A percentile compares a stretch with the other conserved stretches of the same genome.
Conservation (phyloP, 1,140 invertebrate species). For the Euschistus heros region DNA sequence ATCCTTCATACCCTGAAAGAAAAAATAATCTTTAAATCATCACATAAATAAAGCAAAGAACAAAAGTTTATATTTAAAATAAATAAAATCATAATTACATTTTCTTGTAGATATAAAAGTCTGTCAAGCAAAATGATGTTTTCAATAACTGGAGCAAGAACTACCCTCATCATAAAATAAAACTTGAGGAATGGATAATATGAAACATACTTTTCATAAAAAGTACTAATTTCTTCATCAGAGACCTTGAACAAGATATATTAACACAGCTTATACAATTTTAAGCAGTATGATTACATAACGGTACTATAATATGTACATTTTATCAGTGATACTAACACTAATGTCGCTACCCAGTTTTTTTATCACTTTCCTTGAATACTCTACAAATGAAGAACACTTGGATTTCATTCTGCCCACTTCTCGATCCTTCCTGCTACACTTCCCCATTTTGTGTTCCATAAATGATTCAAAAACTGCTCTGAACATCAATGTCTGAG, state of each 20-base stretch:
- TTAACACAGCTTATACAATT: neutral
- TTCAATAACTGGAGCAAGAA: slow-evolving; percentile 74
- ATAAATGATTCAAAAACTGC: slow-evolving; percentile 59
- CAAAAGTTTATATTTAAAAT: no score
- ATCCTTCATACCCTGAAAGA: slow-evolving; percentile 41
- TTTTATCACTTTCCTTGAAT: slow-evolving; percentile 49
- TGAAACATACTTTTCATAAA: slow-evolving; percentile 38
- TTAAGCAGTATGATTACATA: slow-evolving; percentile 8
- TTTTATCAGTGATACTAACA: slow-evolving; percentile 32
- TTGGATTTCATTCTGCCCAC: slow-evolving; percentile 42
- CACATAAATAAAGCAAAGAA: neutral
- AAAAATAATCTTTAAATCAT: neutral
- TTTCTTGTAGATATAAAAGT: slow-evolving; percentile 63
- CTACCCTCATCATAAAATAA: slow-evolving; percentile 71
- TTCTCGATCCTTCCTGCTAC: slow-evolving; percentile 32
- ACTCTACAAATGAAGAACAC: slow-evolving; percentile 48
- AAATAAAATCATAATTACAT: slow-evolving; percentile 35
- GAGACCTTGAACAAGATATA: slow-evolving; percentile 36
- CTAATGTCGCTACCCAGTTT: slow-evolving; percentile 38
- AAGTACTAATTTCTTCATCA: slow-evolving; percentile 38
- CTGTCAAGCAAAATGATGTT: slow-evolving; percentile 74
- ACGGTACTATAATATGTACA: neutral
- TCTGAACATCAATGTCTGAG: slow-evolving; percentile 56
- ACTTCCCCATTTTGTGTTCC: slow-evolving; percentile 29
- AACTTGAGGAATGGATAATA: slow-evolving; percentile 55